Conservation (phyloP, 2,888 invertebrate species). For the Synergus itoensis region DNA sequence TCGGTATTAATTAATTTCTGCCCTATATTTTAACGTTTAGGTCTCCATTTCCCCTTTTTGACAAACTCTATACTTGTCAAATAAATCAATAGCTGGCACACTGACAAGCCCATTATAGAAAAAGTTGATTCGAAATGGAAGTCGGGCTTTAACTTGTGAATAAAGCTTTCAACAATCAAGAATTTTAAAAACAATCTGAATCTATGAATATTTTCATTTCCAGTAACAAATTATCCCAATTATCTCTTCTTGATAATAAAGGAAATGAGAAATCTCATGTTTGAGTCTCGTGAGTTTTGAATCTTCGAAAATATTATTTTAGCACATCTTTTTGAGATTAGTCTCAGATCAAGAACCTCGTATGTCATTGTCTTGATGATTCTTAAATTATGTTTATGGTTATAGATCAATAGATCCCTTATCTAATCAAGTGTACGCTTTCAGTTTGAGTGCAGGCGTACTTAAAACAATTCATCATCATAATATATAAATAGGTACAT, state of each 20-base stretch:
- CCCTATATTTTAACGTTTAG: not conserved
- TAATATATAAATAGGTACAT: not conserved
- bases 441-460: not conserved
- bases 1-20: not conserved
- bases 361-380: not conserved
- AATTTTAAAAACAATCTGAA: not conserved
- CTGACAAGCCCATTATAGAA: not conserved
- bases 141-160: not conserved
- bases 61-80: not conserved
- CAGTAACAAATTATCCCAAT: not conserved
- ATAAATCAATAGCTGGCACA: not conserved
- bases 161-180: too few relatives aligned
- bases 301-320: not conserved
- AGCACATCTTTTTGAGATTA: not conserved
- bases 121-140: not conserved
- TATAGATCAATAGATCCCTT: not conserved
- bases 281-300: not conserved
- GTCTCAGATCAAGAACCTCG: not conserved
- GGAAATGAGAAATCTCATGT: not conserved
- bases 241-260: not conserved
- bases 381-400: not conserved
- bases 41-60: not conserved
- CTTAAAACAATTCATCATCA: not conserved
- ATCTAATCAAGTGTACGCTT: not conserved
- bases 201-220: not conserved